Evolutionary conservation across 92 coral and sea anemone genomes (phyloP).

Genomic region (Zoanthus sansibaricus): DNA sequence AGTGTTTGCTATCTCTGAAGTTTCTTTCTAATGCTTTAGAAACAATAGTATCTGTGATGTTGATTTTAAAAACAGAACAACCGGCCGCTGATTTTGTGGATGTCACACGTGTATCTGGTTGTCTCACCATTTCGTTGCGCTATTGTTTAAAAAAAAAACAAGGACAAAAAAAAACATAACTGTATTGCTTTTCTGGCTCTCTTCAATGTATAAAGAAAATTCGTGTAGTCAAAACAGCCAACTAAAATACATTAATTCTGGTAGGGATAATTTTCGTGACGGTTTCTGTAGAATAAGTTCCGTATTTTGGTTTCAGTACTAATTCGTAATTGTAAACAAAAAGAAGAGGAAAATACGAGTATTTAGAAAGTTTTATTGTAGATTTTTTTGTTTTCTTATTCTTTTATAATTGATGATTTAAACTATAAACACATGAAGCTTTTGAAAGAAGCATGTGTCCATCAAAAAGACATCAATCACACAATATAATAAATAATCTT

Average conservation of each 20-base stretch:
- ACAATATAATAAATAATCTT: neutral
- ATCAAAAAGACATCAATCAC: conserved; percentile 25
- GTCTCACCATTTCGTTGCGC: neutral
- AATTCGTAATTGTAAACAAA: neutral
- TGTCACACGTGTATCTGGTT: conserved; percentile 25
- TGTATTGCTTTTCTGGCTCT: neutral
- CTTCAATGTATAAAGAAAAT: neutral
- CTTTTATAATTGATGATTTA: conserved; percentile 30
- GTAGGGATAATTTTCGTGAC: neutral
- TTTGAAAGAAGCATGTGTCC: conserved; percentile 19
- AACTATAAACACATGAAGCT: conserved; percentile 14
- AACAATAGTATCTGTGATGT: conserved; percentile 16
- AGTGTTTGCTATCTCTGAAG: neutral
- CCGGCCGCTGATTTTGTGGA: conserved; percentile 4
- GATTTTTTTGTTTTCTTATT: neutral
- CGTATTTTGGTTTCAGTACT: neutral
- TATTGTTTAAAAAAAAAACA: neutral
- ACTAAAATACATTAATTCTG: neutral
- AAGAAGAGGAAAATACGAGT: neutral
- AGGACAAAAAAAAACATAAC: neutral
- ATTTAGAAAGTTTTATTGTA: neutral
- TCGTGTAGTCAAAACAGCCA: neutral
- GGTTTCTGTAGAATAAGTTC: neutral
- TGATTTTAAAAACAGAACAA: conserved; percentile 7
- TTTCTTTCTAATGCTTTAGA: neutral